These are phyloP conservation scores for Penaeus japonicus DNA, from an alignment of 1,140 invertebrate species.

Conservation along the genomic window DNA sequence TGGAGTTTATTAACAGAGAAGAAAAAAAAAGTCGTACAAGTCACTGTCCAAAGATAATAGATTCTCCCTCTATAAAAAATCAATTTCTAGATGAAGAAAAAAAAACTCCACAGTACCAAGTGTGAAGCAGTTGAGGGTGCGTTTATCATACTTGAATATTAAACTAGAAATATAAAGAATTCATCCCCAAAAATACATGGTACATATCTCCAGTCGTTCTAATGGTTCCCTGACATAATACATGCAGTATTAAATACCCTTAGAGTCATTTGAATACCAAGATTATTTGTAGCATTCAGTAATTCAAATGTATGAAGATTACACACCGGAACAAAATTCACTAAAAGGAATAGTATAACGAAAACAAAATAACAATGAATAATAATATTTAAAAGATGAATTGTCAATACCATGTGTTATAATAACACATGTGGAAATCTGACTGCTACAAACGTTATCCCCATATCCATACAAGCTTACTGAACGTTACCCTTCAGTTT, in stretches of 20 bases:
- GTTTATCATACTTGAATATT: conserved; percentile 1
- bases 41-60: background rate
- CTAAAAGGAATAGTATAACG: background rate
- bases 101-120: conserved; percentile 11
- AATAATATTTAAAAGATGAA: background rate
- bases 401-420: background rate
- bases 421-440: background rate
- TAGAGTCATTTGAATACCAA: background rate
- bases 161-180: background rate
- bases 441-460: conserved; percentile 38
- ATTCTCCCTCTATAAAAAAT: background rate
- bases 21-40: too few relatives aligned
- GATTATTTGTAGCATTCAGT: conserved; percentile 32
- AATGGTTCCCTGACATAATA: conserved; percentile 14
- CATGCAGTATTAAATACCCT: conserved; percentile 18
- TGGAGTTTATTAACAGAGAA: too few relatives aligned
- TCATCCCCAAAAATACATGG: background rate
- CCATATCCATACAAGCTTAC: background rate
- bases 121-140: conserved; percentile 46
- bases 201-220: background rate
- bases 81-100: background rate
- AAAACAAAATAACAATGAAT: background rate
- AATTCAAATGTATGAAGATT: background rate
- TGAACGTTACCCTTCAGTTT: conserved; percentile 9
- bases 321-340: background rate